A percentile compares a stretch with the other conserved stretches of the same genome.
These are phyloP conservation scores for Rhyacichthys aspro DNA, from an alignment of 2,797 vertebrate genomes.

Conservation along the genomic window DNA sequence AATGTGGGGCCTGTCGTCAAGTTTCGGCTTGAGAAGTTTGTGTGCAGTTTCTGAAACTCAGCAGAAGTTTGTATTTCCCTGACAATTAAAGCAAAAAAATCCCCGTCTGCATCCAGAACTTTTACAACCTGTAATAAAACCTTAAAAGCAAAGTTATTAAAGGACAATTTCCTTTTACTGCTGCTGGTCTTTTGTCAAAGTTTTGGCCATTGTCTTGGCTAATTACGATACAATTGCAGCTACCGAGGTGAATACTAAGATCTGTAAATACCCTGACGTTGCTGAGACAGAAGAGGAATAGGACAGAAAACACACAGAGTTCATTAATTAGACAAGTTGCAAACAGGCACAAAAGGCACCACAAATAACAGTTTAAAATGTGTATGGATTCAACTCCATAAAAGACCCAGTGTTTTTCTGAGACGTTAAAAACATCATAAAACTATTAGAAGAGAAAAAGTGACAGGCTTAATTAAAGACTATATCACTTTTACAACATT, in stretches of 20 bases:
- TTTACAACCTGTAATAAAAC: slow-evolving; percentile 1
- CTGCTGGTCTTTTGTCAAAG: background rate
- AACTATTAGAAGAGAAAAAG: no score
- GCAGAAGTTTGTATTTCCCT: slow-evolving; percentile 25
- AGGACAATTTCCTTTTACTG: background rate
- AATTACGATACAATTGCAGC: background rate
- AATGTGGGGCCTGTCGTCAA: slow-evolving; percentile 55
- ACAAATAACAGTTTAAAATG: no score
- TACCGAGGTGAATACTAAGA: background rate
- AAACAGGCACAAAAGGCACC: background rate
- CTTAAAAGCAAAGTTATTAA: slow-evolving; percentile 15
- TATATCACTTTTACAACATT: background rate
- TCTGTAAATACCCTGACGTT: background rate
- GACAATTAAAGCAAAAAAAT: slow-evolving; percentile 12
- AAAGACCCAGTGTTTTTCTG: no score
- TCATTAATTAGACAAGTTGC: background rate
- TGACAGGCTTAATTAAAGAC: no score
- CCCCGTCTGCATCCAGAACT: background rate
- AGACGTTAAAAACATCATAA: no score
- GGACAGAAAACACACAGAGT: background rate
- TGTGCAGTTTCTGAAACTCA: slow-evolving; percentile 54
- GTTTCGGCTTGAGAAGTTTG: slow-evolving; percentile 61
- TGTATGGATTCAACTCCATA: no score
- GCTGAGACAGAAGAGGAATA: background rate
- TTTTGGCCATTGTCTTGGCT: background rate